These are phyloP conservation scores for Leptopilina boulardi DNA, from an alignment of 1,140 invertebrate genomes.

Conservation along the genomic window DNA sequence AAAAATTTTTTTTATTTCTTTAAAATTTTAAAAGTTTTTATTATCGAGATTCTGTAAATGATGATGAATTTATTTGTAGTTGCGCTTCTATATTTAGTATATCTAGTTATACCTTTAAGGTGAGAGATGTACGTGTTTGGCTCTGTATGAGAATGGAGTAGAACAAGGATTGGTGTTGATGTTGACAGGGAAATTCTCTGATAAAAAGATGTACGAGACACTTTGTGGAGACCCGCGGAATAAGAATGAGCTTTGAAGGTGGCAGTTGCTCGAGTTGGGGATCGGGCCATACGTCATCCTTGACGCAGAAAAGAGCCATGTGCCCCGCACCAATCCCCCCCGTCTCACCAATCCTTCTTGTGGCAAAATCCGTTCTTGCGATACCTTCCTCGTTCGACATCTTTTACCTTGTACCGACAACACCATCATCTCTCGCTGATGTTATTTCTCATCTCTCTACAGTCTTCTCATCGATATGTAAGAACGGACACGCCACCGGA, in stretches of 20 bases:
- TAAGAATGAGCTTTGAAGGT: constrained; percentile 63
- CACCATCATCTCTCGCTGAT: constrained; percentile 60
- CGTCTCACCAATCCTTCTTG: constrained; percentile 67
- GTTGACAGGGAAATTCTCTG: constrained; percentile 61
- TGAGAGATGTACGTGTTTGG: background rate
- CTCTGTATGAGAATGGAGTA: background rate
- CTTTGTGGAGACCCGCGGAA: constrained; percentile 57
- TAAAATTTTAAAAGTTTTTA: no score
- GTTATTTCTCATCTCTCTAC: constrained; percentile 49
- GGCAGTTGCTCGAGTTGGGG: constrained; percentile 52
- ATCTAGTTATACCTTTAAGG: background rate
- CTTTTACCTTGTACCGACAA: constrained; percentile 68
- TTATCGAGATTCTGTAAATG: no score
- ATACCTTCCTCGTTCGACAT: constrained; percentile 61
- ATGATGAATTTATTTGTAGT: no score
- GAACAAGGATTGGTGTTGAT: constrained; percentile 48
- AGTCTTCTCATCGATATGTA: constrained; percentile 75
- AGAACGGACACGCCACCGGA: constrained; percentile 69
- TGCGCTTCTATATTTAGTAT: no score
- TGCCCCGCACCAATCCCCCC: constrained; percentile 60
- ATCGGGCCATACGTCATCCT: constrained; percentile 69
- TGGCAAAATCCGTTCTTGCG: constrained; percentile 67
- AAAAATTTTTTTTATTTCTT: background rate
- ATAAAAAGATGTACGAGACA: constrained; percentile 57
- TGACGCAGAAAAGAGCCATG: constrained; percentile 63